A percentile compares a stretch with the other conserved stretches of the same genome.
These are phyloP conservation scores for Habrosyne pyritoides DNA, from an alignment of 2,888 invertebrate genomes.

Conservation along the genomic window DNA sequence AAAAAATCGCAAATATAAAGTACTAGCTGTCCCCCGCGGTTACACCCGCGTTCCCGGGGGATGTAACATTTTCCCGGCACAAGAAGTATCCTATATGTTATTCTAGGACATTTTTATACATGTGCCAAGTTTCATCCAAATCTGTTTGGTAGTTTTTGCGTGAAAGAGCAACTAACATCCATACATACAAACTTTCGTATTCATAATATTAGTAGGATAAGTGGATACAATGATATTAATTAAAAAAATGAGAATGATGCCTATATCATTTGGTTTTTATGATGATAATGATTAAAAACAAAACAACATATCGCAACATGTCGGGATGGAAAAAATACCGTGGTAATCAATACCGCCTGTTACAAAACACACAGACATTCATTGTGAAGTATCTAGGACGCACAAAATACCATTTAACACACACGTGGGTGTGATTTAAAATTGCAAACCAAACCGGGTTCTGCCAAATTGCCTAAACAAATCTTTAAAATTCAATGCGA, in stretches of 20 bases:
- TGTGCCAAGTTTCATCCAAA: too few relatives aligned
- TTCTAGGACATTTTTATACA: too few relatives aligned
- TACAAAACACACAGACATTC: slow-evolving; percentile 38
- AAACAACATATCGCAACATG: slow-evolving; percentile 8
- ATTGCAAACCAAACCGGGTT: slow-evolving; percentile 37
- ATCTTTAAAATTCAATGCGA: slow-evolving; percentile 7
- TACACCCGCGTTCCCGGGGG: too few relatives aligned
- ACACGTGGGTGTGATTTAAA: slow-evolving; percentile 32
- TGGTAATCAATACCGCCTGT: slow-evolving; percentile 47
- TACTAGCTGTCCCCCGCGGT: too few relatives aligned
- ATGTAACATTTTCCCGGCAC: too few relatives aligned
- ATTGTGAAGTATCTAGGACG: slow-evolving; percentile 47
- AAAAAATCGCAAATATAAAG: too few relatives aligned
- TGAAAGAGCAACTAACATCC: too few relatives aligned
- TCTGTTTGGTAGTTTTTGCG: too few relatives aligned
- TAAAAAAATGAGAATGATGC: neutral
- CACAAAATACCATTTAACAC: slow-evolving; percentile 29
- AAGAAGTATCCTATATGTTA: too few relatives aligned
- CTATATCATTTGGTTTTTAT: neutral
- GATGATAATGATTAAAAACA: neutral
- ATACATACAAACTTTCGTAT: too few relatives aligned
- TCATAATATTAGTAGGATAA: too few relatives aligned
- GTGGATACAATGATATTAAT: too few relatives aligned
- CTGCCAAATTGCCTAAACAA: slow-evolving; percentile 34
- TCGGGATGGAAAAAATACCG: slow-evolving; percentile 42